Conservation (phyloP, 2,113 vertebrate species). For the Siniperca chuatsi region DNA sequence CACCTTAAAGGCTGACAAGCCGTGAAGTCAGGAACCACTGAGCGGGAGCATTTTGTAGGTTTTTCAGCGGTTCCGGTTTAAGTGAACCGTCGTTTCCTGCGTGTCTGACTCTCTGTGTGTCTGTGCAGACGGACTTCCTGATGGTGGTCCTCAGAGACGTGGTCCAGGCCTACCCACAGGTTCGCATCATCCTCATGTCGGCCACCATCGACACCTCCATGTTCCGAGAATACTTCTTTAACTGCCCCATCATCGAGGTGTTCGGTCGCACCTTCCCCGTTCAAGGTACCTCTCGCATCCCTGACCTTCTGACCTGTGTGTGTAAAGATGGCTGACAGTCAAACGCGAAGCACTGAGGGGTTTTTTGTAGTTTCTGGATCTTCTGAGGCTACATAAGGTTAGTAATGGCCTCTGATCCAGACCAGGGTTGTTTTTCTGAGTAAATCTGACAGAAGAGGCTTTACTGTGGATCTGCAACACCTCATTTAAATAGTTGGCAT, state of each 20-base stretch:
- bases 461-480: no score
- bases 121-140: constrained; percentile 93
- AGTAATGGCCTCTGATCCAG: no score
- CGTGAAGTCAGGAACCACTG: background rate
- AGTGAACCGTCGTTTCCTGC: background rate
- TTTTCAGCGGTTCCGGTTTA: no score
- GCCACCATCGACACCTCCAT: constrained; percentile 98
- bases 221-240: constrained; percentile 97
- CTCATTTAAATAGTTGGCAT: no score
- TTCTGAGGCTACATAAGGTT: no score
- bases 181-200: constrained; percentile 96
- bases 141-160: constrained; percentile 97
- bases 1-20: background rate
- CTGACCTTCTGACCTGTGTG: background rate
- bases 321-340: background rate
- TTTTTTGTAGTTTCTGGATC: no score
- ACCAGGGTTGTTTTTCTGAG: no score
- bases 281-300: constrained; percentile 84
- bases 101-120: background rate
- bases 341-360: background rate
- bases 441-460: no score
- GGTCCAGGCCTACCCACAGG: constrained; percentile 91
- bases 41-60: background rate
- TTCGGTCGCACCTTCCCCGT: constrained; percentile 94
- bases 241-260: constrained; percentile 94